phyloP scores from a whole-genome alignment of 2,797 vertebrate species.

The Chloroceryle amazona region DNA sequence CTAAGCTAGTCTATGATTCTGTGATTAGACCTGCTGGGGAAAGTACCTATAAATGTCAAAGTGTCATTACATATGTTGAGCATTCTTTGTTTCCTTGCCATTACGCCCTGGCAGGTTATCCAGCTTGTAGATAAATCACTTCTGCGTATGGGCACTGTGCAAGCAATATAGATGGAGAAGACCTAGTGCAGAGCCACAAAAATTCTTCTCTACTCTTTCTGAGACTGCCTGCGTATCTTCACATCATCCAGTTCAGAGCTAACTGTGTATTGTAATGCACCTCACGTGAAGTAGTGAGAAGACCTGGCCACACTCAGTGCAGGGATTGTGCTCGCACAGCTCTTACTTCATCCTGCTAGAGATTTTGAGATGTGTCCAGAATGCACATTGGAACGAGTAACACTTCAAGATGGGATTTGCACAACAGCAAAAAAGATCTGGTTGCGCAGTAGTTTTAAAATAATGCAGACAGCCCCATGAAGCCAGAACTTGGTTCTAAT shows the following conservation, averaged over 20 bases:
- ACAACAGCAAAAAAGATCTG: not conserved
- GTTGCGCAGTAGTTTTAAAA: not conserved
- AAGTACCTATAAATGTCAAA: not conserved
- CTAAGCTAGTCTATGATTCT: too few species aligned
- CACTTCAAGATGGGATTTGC: not conserved
- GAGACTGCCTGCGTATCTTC: not conserved
- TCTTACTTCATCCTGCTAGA: not conserved
- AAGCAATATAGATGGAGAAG: not conserved
- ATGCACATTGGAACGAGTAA: accelerated
- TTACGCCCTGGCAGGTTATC: not conserved
- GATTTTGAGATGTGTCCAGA: not conserved
- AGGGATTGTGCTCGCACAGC: not conserved
- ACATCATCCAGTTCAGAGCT: not conserved
- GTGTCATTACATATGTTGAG: accelerated
- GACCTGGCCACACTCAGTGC: not conserved
- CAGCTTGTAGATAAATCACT: not conserved
- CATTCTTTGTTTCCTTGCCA: not conserved
- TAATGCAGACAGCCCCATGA: not conserved
- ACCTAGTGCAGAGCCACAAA: not conserved
- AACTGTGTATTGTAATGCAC: too few species aligned
- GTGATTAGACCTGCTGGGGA: not conserved
- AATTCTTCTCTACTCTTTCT: not conserved
- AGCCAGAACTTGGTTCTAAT: not conserved
- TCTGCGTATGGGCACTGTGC: not conserved
- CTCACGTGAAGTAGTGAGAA: not conserved